These are phyloP conservation scores for Gymnothorax reevesii DNA, from an alignment of 2,797 vertebrate genomes.

Conservation along the genomic window DNA sequence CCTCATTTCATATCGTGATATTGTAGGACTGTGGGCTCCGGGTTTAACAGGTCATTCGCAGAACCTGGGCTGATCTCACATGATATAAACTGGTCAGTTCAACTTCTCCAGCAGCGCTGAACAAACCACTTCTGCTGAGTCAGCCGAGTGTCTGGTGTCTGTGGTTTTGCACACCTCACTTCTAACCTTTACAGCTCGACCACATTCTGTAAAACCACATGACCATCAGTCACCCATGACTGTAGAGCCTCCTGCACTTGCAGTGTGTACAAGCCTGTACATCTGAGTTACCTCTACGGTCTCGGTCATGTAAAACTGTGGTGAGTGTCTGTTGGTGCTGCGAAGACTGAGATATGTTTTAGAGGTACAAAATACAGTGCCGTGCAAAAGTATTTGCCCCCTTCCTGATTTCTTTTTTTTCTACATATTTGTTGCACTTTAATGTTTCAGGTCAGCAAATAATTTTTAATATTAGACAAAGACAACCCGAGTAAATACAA, in stretches of 20 bases:
- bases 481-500: too few species aligned
- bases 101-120: background rate
- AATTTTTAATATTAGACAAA: too few species aligned
- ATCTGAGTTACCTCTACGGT: background rate
- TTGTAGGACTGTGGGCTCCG: too few species aligned
- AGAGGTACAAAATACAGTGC: background rate
- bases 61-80: background rate
- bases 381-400: too few species aligned
- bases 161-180: slow-evolving; percentile 10
- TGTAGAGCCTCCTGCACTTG: slow-evolving; percentile 5
- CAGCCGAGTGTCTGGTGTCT: slow-evolving; percentile 20
- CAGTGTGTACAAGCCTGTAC: background rate
- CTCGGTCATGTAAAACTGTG: background rate
- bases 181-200: slow-evolving; percentile 34
- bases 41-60: background rate
- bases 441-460: too few species aligned
- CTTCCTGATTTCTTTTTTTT: too few species aligned
- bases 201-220: slow-evolving; percentile 30
- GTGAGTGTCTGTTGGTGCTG: background rate
- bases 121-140: background rate
- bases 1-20: too few species aligned
- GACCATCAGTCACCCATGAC: slow-evolving; percentile 13
- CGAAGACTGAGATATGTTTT: background rate
- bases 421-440: too few species aligned
- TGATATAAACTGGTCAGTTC: slow-evolving; percentile 4